Base-by-base conservation (phyloP, 2,113 vertebrate species). In the Colossoma macropomum region DNA sequence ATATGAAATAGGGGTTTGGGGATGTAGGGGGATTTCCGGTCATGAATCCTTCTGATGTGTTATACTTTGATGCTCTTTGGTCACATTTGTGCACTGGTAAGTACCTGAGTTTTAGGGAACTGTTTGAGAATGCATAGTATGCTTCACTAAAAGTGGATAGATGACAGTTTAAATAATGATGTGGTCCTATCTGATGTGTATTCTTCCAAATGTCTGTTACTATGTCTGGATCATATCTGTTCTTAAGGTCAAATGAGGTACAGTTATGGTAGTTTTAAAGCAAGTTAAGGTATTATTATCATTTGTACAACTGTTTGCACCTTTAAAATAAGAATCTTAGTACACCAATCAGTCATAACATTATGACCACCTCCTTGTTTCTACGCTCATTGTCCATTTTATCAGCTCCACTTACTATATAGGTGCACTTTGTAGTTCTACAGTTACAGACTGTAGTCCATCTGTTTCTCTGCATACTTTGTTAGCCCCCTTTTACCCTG, bases 51-150 rank as follows among this genome's bases (percentile, higher is more conserved):
- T 70, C 21, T 28, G 7, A 63, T 30, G 59, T 76, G 56, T 85
- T 85, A 32, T 66, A 52, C 23, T 28, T 48, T 74, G 27, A 70
- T 56, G 59, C 32, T 23, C n/a, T 79, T 74, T 81, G 30, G 41
- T 71, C 0, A 48, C 2, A 38, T 75, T 72, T 19, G 68, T 45
- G 38, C 62, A 72, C 54, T 30, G 48, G 28, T 6, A 19, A 59
- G n/a, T n/a, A n/a, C 28, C 28, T 74, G 48, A 50, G n/a, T 79
- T 41, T 60, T 19, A 77, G 68, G 48, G 66, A 50, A 48, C 30
- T 80, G 38, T 50, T 59, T 60, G 52, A 63, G 17, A 80, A 23
- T 50, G 19, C 74, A 50, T 71, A 25, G 60, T 60, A 41, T 21
- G n/a, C 7, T 30, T 59, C 16, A 38, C 2, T 32, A 48, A 6